Evolutionary conservation across 1,140 invertebrate species (phyloP).

Genomic region (Musca vetustissima): DNA sequence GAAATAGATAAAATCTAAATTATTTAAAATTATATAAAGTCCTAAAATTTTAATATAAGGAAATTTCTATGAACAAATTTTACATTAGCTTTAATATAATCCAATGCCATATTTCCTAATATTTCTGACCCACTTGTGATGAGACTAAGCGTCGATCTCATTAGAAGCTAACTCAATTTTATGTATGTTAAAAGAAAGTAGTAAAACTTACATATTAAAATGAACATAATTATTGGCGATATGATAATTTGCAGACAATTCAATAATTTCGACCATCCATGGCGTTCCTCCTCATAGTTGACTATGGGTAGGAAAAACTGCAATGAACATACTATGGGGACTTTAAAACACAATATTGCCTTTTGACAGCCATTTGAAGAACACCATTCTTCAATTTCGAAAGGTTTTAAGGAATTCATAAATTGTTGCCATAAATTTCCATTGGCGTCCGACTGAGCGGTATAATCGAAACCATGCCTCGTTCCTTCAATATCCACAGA

Average conservation of each 20-base stretch:
- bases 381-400: constrained; percentile 16
- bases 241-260: constrained; percentile 28
- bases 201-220: constrained; percentile 20
- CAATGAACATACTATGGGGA: constrained; percentile 24
- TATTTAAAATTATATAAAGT: too few relatives aligned
- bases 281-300: constrained; percentile 23
- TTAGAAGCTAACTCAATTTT: too few relatives aligned
- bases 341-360: constrained; percentile 3
- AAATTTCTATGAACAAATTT: too few relatives aligned
- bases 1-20: too few relatives aligned
- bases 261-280: constrained; percentile 36
- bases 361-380: neutral
- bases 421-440: constrained; percentile 57
- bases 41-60: too few relatives aligned
- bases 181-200: too few relatives aligned
- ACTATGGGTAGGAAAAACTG: constrained; percentile 26
- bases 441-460: constrained; percentile 18
- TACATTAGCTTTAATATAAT: too few relatives aligned
- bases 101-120: too few relatives aligned
- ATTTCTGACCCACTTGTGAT: too few relatives aligned
- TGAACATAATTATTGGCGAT: constrained; percentile 21
- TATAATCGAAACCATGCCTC: constrained; percentile 11
- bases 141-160: too few relatives aligned
- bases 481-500: constrained; percentile 21
- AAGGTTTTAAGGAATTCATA: constrained; percentile 54